A percentile compares a stretch with the other conserved stretches of the same genome.
Evolutionary conservation across 2,797 vertebrate species (phyloP).

Genomic region (Acrocephalus scirpaceus): DNA sequence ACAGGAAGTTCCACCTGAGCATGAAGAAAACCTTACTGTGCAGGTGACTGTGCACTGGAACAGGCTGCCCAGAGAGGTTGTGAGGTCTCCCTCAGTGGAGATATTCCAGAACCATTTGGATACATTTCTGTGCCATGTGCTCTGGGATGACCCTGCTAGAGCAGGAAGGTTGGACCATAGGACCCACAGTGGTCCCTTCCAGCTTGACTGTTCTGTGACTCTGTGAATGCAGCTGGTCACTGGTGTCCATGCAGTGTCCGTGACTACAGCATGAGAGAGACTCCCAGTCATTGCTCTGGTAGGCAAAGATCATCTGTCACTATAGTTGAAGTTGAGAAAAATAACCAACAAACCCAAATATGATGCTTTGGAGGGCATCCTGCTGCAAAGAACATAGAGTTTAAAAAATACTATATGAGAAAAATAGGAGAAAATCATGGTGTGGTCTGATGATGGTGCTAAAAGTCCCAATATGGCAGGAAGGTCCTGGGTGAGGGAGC

Average conservation of each 20-base stretch:
- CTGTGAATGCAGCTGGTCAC: neutral
- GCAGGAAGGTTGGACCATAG: neutral
- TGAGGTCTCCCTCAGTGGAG: neutral
- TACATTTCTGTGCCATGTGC: neutral
- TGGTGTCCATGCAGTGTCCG: fast-evolving
- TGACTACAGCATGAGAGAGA: neutral
- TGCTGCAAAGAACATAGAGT: neutral
- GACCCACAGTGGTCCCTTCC: neutral
- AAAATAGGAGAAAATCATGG: neutral
- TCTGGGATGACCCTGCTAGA: neutral
- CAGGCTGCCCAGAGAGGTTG: neutral
- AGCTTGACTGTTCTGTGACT: neutral
- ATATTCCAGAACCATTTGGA: neutral
- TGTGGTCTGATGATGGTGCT: neutral
- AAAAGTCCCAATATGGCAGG: neutral
- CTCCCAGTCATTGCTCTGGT: neutral
- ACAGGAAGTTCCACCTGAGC: neutral
- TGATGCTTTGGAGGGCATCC: neutral
- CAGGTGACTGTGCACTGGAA: neutral
- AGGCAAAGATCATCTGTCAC: neutral
- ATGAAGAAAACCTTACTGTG: neutral
- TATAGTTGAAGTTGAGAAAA: neutral
- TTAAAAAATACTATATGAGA: neutral
- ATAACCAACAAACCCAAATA: neutral
- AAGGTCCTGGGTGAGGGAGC: neutral